Percentiles rank a stretch among this genome's conserved stretches.
phyloP scores from a whole-genome alignment of 2,888 invertebrate species.

The Rhorus exstirpatorius region DNA sequence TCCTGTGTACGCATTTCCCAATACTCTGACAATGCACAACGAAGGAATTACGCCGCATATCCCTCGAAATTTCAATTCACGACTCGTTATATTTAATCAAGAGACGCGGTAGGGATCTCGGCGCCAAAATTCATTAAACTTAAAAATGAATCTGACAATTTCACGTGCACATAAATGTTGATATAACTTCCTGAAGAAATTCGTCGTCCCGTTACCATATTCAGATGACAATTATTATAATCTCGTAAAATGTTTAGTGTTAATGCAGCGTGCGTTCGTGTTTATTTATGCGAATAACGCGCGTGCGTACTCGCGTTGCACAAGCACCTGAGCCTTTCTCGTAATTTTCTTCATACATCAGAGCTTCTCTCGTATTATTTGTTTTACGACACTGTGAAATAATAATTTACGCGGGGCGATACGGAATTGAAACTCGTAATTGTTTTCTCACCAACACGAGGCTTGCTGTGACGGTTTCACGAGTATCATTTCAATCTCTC shows the following conservation, averaged over 20 bases:
- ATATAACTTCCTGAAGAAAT: background rate
- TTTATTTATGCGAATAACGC: background rate
- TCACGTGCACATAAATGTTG: background rate
- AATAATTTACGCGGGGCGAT: constrained; percentile 30
- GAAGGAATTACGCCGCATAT: too few species aligned
- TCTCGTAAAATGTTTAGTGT: background rate
- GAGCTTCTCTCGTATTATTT: constrained; percentile 15
- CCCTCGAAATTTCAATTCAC: constrained; percentile 2
- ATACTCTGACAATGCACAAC: too few species aligned
- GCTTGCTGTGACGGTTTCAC: background rate
- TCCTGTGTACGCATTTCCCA: too few species aligned
- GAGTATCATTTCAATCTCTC: background rate
- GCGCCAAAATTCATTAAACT: constrained; percentile 7
- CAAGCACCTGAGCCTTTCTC: constrained; percentile 3
- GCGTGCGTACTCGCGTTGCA: too few species aligned
- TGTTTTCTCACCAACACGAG: background rate
- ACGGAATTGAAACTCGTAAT: constrained; percentile 13
- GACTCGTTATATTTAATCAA: background rate
- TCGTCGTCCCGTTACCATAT: constrained; percentile 4
- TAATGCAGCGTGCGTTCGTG: background rate
- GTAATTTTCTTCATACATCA: background rate
- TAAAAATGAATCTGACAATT: background rate
- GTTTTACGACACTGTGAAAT: constrained; percentile 38
- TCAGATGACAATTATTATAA: constrained; percentile 16
- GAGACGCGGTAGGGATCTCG: background rate